Evolutionary conservation across 2,888 invertebrate genomes (phyloP), one percentile per base, ranked within the genome.

Genomic region (Spilosoma lubricipeda): DNA sequence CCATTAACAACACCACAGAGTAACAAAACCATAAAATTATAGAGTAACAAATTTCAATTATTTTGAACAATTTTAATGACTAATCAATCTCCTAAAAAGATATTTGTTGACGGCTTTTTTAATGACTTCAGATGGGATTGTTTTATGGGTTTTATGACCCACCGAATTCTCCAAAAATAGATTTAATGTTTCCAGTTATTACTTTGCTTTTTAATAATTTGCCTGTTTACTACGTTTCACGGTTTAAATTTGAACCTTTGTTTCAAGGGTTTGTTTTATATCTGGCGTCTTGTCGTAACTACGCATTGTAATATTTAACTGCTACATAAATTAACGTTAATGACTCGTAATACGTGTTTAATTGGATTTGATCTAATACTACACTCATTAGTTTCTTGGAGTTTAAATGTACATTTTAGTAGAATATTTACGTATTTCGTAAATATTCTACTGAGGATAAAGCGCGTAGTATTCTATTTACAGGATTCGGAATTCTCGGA

Each of bases 281-380:
- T 63, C 59, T 63, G 30, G 30, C 59, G 30, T 63, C 15, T 39
- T 30, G 9, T 56, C n/a, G 36, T 66, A 39, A 59, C 42, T 33
- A 33, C 42, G 23, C 18, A 59, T 66, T 66, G 15, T 8, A 65
- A 3, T 45, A 42, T 64, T 64, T 71, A 27, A 69, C 71, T 27
- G 72, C 68, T 59, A 75, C 75, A 75, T 72, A 69, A 39, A 67
- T 36, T 33, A 48, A 30, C 20, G 70, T 74, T 71, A 68, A 63
- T 68, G 72, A 75, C 72, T 75, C 72, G 66, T 72, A 65, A 72
- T 68, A 68, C 33, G 20, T 65, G 67, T 68, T 65, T 75, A 68
- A 68, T 71, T 68, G 56, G 64, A 69, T 71, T 52, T 59, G 30
- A 74, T 70, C 39, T 65, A 30, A 59, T 27, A 69, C 33, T 66